Base-by-base conservation (phyloP, 1,140 invertebrate species). In the Ceratosolen fusciceps region DNA sequence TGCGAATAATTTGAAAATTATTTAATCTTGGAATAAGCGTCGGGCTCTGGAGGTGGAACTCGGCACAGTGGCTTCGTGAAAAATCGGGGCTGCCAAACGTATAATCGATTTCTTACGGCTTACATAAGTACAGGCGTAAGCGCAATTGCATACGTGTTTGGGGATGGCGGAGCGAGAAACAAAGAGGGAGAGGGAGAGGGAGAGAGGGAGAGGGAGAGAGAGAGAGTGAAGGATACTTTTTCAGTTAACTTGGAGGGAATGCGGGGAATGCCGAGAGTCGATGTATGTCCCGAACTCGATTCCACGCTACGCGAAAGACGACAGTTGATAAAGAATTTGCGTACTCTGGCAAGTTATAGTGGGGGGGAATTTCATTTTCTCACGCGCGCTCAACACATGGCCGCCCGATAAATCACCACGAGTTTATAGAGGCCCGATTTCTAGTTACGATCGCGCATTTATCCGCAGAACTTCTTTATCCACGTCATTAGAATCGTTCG, bases 331-430 rank as follows among this genome's bases (percentile, higher is more conserved):
- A 60, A 60, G 29, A 26, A 60, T 10, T 24, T 29, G 12, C 29
- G 4, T 60, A 29, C 10, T 49, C 21, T 47, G 26, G 39, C 5
- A n/a, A n/a, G n/a, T n/a, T n/a, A n/a, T n/a, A n/a, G n/a, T 43
- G 39, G 39, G 12, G 39, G 39, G 39, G 39, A 12, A 74, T 74
- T 74, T 74, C 73, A 75, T 75, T 75, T 75, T 67, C 74, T 65
- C 60, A 52, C 74, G 52, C 31, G 54, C 7, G 10, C 10, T 19
- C 5, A 8, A 37, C 70, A 71, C 24, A 56, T 16, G 43, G n/a
- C 19, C 24, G 39, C 24, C 24, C 74, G 19, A 67, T 67, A 58
- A 34, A 75, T 75, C 74, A 62, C n/a, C 12, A 19, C 12, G 29
- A 31, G 16, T 31, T 56, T 4, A 10, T 16, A 34, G 60, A 62